phyloP scores from a whole-genome alignment of 64 coral and sea anemone species.

The Pachyseris speciosa region DNA sequence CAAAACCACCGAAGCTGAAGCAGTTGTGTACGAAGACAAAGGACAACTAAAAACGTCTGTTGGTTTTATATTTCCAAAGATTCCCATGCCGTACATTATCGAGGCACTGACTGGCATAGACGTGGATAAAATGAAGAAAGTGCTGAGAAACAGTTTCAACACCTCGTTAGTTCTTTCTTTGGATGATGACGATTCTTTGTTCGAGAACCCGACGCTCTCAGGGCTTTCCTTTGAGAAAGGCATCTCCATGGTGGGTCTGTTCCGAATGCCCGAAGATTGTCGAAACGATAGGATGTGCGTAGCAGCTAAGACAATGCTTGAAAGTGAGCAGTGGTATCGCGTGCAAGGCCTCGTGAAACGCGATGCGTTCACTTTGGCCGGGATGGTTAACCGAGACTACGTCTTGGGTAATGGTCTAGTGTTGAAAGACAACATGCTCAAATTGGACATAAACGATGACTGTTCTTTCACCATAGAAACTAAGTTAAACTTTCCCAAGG shows the following conservation, averaged over 20 bases:
- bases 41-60: constrained; percentile 83
- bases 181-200: constrained; percentile 78
- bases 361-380: constrained; percentile 59
- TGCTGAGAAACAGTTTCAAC: constrained; percentile 89
- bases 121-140: constrained; percentile 54
- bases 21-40: constrained; percentile 85
- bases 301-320: constrained; percentile 67
- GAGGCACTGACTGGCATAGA: constrained; percentile 90
- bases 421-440: constrained; percentile 80
- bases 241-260: constrained; percentile 79
- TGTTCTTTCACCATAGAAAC: constrained; percentile 64
- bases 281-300: constrained; percentile 72
- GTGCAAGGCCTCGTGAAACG: constrained; percentile 83
- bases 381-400: constrained; percentile 76
- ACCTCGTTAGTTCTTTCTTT: constrained; percentile 85
- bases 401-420: constrained; percentile 81
- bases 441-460: constrained; percentile 64
- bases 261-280: constrained; percentile 87
- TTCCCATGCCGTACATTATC: constrained; percentile 87
- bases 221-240: constrained; percentile 86
- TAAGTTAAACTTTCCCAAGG: constrained; percentile 71
- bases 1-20: constrained; percentile 88
- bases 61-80: constrained; percentile 89
- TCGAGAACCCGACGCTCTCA: constrained; percentile 78
- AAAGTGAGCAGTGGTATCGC: constrained; percentile 86